These are phyloP conservation scores for Rhineura floridana DNA, from an alignment of 2,113 vertebrate species.

Conservation along the genomic window DNA sequence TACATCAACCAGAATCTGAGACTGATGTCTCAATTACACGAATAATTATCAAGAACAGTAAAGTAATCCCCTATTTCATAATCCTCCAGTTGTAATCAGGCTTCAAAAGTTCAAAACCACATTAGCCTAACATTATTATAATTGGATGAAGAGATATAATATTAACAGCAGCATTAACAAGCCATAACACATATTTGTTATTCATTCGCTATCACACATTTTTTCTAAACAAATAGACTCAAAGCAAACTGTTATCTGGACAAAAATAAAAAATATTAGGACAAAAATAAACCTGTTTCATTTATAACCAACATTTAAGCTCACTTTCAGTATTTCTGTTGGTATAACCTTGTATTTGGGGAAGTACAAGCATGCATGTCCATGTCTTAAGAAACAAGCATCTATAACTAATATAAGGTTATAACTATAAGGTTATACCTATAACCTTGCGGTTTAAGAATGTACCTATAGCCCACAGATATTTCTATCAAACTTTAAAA, in stretches of 20 bases:
- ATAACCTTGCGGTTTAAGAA: no score
- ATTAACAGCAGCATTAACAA: neutral
- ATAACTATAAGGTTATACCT: no score
- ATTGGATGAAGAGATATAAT: neutral
- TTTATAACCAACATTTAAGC: neutral
- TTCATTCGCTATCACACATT: neutral
- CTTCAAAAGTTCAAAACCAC: neutral
- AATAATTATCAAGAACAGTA: neutral
- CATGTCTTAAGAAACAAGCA: neutral
- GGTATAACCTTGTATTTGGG: neutral
- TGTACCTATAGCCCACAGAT: no score
- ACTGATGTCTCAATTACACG: neutral
- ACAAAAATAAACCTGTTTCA: neutral
- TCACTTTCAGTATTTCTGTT: neutral
- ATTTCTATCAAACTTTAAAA: no score
- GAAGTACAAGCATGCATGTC: neutral
- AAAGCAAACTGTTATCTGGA: conserved; percentile 3
- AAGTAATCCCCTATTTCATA: neutral
- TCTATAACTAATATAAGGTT: no score
- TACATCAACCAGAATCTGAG: neutral
- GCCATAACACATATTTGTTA: conserved; percentile 14
- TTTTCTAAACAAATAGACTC: conserved; percentile 3
- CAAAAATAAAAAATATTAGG: no score
- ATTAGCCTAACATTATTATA: neutral
- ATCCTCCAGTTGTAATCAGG: neutral